These are phyloP conservation scores for Nemotelus pantherinus DNA, from an alignment of 2,888 invertebrate genomes.

Conservation along the genomic window DNA sequence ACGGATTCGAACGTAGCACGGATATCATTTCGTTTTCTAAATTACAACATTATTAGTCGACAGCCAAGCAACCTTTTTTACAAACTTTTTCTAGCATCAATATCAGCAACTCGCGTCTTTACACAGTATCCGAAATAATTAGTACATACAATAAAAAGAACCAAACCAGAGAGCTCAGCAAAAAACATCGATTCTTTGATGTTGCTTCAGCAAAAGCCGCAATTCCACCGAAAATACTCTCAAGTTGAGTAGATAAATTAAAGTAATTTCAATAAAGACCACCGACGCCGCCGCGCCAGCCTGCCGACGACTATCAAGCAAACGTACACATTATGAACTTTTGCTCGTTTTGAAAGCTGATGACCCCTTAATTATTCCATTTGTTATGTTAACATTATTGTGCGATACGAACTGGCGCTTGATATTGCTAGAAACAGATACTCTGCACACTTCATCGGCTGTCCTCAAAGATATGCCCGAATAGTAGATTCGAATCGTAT, in stretches of 20 bases:
- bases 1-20: too few relatives aligned
- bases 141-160: background rate
- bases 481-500: background rate
- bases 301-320: constrained; percentile 20
- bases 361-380: constrained; percentile 42
- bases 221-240: constrained; percentile 8
- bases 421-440: background rate
- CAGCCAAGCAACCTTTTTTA: too few relatives aligned
- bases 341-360: constrained; percentile 25
- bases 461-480: too few relatives aligned
- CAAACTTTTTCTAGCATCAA: too few relatives aligned
- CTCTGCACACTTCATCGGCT: too few relatives aligned
- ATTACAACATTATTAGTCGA: too few relatives aligned
- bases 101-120: background rate
- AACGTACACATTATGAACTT: constrained; percentile 9
- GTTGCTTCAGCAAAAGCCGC: constrained; percentile 29
- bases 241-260: constrained; percentile 35
- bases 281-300: constrained; percentile 32
- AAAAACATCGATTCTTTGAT: constrained; percentile 16
- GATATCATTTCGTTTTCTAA: too few relatives aligned
- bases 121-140: background rate
- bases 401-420: constrained; percentile 1
- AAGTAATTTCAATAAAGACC: constrained; percentile 44
- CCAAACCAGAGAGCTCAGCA: background rate
- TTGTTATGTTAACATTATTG: constrained; percentile 37